Conservation (phyloP, 1,140 invertebrate genomes). For the Ceratina australensis region DNA sequence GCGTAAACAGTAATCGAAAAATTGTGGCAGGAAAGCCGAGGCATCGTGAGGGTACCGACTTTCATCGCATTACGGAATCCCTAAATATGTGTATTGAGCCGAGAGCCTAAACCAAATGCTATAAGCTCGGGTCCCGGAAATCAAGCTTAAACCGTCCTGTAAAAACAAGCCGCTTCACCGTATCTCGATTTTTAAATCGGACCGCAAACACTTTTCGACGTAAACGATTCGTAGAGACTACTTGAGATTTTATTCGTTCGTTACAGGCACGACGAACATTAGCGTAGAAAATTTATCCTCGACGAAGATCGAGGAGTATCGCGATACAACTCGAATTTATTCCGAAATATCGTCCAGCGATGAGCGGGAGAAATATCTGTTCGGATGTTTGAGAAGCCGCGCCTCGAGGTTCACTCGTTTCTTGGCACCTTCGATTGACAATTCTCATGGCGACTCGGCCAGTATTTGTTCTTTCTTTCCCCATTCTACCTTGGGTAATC, state of each 20-base stretch:
- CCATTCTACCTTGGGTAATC: slow-evolving; percentile 20
- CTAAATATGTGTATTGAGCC: neutral
- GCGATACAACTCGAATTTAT: too few relatives aligned
- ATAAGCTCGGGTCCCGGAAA: neutral
- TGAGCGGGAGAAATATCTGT: too few relatives aligned
- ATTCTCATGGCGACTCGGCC: slow-evolving; percentile 69
- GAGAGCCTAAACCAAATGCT: neutral
- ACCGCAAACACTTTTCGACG: neutral
- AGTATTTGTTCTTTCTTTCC: slow-evolving; percentile 56
- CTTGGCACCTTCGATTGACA: slow-evolving; percentile 77
- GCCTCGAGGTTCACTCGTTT: slow-evolving; percentile 69
- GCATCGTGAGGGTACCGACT: slow-evolving; percentile 7
- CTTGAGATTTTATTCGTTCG: neutral
- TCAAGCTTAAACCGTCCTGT: neutral
- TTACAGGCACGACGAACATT: neutral
- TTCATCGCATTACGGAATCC: slow-evolving; percentile 31
- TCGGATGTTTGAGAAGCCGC: slow-evolving; percentile 77
- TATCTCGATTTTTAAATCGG: too few relatives aligned
- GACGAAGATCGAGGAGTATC: too few relatives aligned
- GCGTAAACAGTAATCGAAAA: slow-evolving; percentile 15
- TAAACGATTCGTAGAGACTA: neutral
- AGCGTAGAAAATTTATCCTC: too few relatives aligned
- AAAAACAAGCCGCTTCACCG: too few relatives aligned
- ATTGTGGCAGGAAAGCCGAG: slow-evolving; percentile 4
- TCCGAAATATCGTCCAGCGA: neutral